Evolutionary conservation across 1,140 invertebrate species (phyloP).

Genomic region (Drosophila pruinosa): DNA sequence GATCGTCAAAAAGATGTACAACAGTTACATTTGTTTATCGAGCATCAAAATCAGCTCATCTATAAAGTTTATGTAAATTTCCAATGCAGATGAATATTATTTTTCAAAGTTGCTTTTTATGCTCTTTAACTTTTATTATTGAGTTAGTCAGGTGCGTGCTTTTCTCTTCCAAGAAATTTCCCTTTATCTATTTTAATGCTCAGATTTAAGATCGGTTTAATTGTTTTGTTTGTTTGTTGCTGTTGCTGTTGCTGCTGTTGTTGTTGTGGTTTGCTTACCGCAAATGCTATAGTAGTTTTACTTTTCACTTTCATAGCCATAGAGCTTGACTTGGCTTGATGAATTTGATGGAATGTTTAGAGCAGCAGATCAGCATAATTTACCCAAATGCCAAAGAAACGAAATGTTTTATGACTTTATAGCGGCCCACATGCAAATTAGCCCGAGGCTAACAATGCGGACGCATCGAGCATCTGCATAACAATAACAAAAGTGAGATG

Average conservation of each 20-base stretch:
- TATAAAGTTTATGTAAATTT: constrained; percentile 35
- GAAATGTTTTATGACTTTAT: constrained; percentile 73
- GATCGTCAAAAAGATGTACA: not conserved
- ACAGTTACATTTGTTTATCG: constrained; percentile 25
- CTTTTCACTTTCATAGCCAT: constrained; percentile 68
- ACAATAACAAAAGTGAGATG: constrained; percentile 64
- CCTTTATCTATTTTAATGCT: constrained; percentile 74
- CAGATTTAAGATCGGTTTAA: constrained; percentile 75
- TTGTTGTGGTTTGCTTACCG: not conserved
- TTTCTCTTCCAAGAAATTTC: constrained; percentile 65
- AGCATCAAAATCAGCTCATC: constrained; percentile 29
- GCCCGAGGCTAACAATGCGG: constrained; percentile 28
- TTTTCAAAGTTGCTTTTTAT: constrained; percentile 47
- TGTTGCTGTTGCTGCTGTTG: constrained; percentile 20
- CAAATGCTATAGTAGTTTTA: constrained; percentile 7
- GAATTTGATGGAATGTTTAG: constrained; percentile 68
- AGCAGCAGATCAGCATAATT: constrained; percentile 54
- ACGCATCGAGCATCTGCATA: constrained; percentile 19
- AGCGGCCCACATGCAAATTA: constrained; percentile 75
- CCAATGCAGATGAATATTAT: constrained; percentile 40
- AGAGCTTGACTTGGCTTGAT: constrained; percentile 46
- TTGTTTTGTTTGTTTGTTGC: constrained; percentile 47
- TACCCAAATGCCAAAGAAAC: constrained; percentile 64
- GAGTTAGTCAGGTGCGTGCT: constrained; percentile 30
- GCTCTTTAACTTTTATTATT: constrained; percentile 74